phyloP scores from a whole-genome alignment of 1,140 invertebrate genomes.

The Dreissena rostriformis region DNA sequence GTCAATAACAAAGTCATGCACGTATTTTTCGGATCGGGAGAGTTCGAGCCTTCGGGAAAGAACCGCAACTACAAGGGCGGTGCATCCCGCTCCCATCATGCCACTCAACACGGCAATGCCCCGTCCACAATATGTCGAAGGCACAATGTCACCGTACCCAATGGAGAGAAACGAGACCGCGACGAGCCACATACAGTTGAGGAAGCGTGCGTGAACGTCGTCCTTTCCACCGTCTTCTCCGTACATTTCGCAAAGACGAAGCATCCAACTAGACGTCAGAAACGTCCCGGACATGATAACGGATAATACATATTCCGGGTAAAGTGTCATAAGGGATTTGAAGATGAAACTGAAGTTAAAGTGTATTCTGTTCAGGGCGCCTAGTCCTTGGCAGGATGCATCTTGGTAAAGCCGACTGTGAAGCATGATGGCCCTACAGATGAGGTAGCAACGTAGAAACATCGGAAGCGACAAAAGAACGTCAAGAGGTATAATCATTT shows the following conservation, averaged over 20 bases:
- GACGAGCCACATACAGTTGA: slow-evolving; percentile 80
- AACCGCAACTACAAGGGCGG: slow-evolving; percentile 81
- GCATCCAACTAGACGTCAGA: slow-evolving; percentile 77
- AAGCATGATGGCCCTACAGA: slow-evolving; percentile 77
- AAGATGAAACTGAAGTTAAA: slow-evolving; percentile 80
- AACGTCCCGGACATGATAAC: slow-evolving; percentile 76
- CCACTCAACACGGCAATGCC: slow-evolving; percentile 79
- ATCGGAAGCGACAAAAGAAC: slow-evolving; percentile 79
- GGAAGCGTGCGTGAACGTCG: slow-evolving; percentile 69
- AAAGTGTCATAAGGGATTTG: slow-evolving; percentile 80
- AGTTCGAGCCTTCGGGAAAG: slow-evolving; percentile 80
- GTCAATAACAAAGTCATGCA: slow-evolving; percentile 80
- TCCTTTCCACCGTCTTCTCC: slow-evolving; percentile 60
- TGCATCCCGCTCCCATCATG: slow-evolving; percentile 80
- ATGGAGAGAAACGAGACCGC: slow-evolving; percentile 80
- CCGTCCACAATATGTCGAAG: slow-evolving; percentile 79
- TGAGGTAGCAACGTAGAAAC: slow-evolving; percentile 78
- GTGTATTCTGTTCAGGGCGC: slow-evolving; percentile 79
- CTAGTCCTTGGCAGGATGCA: slow-evolving; percentile 79
- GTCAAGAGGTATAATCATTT: slow-evolving; percentile 67
- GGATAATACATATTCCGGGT: slow-evolving; percentile 78
- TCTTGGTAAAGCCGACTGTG: slow-evolving; percentile 79
- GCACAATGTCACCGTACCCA: slow-evolving; percentile 81
- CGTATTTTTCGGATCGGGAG: slow-evolving; percentile 79
- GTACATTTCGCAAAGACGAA: slow-evolving; percentile 77